Base-by-base conservation (phyloP, 2,797 vertebrate species). In the Semaprochilodus insignis region DNA sequence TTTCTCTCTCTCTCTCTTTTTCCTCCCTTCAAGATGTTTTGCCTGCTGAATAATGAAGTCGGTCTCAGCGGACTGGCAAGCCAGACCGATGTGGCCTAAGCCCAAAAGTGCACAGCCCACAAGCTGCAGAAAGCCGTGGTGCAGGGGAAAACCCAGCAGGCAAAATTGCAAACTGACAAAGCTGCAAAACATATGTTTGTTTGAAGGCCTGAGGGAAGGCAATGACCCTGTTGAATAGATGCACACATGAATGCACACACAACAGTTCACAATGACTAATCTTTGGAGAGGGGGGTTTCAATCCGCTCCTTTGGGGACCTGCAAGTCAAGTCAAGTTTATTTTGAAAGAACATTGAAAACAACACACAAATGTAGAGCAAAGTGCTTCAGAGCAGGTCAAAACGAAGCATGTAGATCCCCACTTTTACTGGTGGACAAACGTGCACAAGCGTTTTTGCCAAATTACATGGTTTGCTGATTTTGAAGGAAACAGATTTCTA, bases 71-170 rank as follows among this genome's bases (percentile, higher is more conserved):
- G 87, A 86, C 81, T 89, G 87, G 86, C 85, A 81, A 83, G 79
- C 86, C 84, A 83, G 90, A 90, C 87, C 87, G 83, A 90, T 86
- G 90, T 92, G 91, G 92, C 89, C 48, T 16, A 70, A 85, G 77
- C 90, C 91, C 91, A 93, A 90, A 75, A 52, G 88, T 78, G 87
- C 85, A 88, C 69, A 83, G 88, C 89, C 88, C 80, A 60, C 40
- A 77, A 74, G 77, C 75, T 82, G 74, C 83, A 81, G 70, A 83
- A 74, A 67, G 57, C 76, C 81, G 75, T 59, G 63, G 48, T 78
- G 66, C 72, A 54, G 76, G 77, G 74, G 40, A 44, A 83, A 82
- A 44, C 66, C 77, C 81, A 69, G 25, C 40, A 74, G 52, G 55
- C 71, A 83, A 78, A 57, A 25, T 67, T 79, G 54, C 25, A 69